Conservation (phyloP, 2,797 vertebrate species). For the Anabas testudineus region DNA sequence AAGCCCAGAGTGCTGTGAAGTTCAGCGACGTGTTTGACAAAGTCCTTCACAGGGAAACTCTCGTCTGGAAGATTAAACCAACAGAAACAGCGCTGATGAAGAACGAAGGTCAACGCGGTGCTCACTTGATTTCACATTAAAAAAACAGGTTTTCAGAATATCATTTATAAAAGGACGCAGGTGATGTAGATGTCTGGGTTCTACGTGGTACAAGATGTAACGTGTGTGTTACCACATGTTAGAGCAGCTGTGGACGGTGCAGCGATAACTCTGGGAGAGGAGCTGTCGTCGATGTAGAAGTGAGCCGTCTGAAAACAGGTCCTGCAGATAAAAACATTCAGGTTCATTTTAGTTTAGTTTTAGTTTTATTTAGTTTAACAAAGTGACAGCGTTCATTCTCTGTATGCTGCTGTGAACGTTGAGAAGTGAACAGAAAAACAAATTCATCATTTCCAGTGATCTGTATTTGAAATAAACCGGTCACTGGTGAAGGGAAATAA, state of each 20-base stretch:
- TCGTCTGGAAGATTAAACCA: constrained; percentile 74
- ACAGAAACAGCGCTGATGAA: background rate
- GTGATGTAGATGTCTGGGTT: too few relatives aligned
- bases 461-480: background rate
- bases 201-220: background rate
- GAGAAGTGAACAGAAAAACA: background rate
- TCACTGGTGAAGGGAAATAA: too few relatives aligned
- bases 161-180: too few relatives aligned
- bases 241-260: constrained; percentile 82
- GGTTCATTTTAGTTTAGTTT: too few relatives aligned
- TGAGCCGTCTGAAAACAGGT: constrained; percentile 98
- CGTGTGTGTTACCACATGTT: constrained; percentile 85
- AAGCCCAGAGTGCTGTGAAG: constrained; percentile 92
- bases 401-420: background rate
- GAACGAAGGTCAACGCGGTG: too few relatives aligned
- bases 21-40: constrained; percentile 92
- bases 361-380: background rate
- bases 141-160: too few relatives aligned
- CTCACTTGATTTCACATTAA: too few relatives aligned
- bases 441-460: background rate
- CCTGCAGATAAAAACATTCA: constrained; percentile 72
- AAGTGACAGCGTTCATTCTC: background rate
- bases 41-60: constrained; percentile 89
- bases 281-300: constrained; percentile 95
- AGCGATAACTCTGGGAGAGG: constrained; percentile 91